Conservation (phyloP, 2,888 invertebrate genomes). For the Hoplodrina blanda region DNA sequence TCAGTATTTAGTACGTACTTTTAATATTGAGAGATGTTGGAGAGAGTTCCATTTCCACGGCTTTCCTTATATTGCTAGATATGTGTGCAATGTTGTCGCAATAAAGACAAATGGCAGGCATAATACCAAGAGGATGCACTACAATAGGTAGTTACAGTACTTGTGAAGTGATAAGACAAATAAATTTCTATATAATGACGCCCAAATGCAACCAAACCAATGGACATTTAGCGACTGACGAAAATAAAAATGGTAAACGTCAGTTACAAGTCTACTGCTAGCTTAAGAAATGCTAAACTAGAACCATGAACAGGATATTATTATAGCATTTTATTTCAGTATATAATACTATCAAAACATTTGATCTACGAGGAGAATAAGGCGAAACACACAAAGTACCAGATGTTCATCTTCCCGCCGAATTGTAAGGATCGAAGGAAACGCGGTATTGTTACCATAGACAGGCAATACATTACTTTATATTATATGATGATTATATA, state of each 20-base stretch:
- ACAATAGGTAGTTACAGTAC: no score
- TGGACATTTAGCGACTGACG: no score
- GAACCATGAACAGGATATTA: conserved; percentile 15
- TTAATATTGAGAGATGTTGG: neutral
- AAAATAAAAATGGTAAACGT: no score
- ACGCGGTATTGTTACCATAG: conserved; percentile 46
- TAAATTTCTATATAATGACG: no score
- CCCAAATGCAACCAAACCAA: no score
- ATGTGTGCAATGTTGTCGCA: no score
- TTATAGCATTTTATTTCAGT: conserved; percentile 27
- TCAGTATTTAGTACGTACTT: neutral
- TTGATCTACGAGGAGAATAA: conserved; percentile 43
- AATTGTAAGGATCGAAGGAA: conserved; percentile 51
- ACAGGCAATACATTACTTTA: conserved; percentile 30
- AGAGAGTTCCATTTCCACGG: neutral
- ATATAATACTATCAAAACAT: conserved; percentile 38
- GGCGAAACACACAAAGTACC: conserved; percentile 59
- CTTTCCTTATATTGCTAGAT: neutral
- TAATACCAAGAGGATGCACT: no score
- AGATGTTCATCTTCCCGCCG: conserved; percentile 59
- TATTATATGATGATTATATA: conserved; percentile 37
- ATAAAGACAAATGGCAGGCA: no score
- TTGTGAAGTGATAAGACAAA: no score
- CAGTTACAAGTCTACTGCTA: neutral
- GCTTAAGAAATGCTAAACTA: conserved; percentile 4